A percentile compares a stretch with the other conserved stretches of the same genome.
Evolutionary conservation across 2,888 invertebrate genomes (phyloP).

Genomic region (Drosophila dives): DNA sequence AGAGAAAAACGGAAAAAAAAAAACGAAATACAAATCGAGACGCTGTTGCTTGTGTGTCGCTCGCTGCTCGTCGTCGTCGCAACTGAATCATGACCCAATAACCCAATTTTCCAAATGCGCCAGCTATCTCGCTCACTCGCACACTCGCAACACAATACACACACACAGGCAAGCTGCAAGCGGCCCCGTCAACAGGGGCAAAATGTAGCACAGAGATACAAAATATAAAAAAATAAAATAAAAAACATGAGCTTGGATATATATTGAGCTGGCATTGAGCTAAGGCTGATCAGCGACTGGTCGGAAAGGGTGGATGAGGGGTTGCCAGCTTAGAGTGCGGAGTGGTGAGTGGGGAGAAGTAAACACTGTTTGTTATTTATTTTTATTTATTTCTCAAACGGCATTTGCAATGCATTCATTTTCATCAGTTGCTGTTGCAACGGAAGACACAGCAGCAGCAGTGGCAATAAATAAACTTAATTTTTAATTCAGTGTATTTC

Average conservation of each 20-base stretch:
- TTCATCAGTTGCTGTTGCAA: slow-evolving; percentile 65
- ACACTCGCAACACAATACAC: slow-evolving; percentile 35
- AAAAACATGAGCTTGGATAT: slow-evolving; percentile 59
- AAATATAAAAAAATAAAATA: slow-evolving; percentile 11
- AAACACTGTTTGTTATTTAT: slow-evolving; percentile 1
- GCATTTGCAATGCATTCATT: slow-evolving; percentile 62
- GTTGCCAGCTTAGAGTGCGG: not conserved
- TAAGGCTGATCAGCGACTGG: slow-evolving; percentile 49
- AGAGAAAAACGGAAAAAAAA: not conserved
- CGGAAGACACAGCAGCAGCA: slow-evolving; percentile 62
- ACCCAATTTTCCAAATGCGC: slow-evolving; percentile 74
- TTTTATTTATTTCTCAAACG: slow-evolving; percentile 33
- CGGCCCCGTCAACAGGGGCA: slow-evolving; percentile 63
- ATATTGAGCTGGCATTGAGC: slow-evolving; percentile 69
- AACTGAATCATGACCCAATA: slow-evolving; percentile 84
- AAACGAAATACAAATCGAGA: slow-evolving; percentile 75
- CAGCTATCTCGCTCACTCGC: slow-evolving; percentile 58
- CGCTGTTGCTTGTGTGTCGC: slow-evolving; percentile 66
- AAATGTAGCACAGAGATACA: slow-evolving; percentile 64
- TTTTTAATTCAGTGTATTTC: slow-evolving; percentile 48
- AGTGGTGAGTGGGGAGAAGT: slow-evolving; percentile 22
- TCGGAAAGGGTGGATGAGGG: not conserved
- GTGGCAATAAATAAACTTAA: slow-evolving; percentile 63
- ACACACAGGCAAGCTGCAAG: slow-evolving; percentile 68
- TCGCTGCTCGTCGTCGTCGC: slow-evolving; percentile 56